Evolutionary conservation across 2,888 invertebrate genomes (phyloP), one percentile per base, ranked within the genome.

Genomic region (Euzophera pinguis): DNA sequence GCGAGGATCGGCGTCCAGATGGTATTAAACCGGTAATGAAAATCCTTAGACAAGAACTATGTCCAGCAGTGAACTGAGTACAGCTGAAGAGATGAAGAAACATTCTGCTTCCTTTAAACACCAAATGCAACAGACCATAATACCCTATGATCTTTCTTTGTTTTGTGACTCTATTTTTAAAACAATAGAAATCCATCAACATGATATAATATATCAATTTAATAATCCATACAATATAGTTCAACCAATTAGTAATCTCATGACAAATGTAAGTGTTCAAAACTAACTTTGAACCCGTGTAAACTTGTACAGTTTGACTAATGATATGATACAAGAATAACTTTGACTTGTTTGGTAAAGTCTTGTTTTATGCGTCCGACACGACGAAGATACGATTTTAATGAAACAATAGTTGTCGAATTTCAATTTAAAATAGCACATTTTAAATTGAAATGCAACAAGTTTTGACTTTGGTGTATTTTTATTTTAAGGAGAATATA

Each of bases 261-360:
- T 73, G 81, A 78, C 73, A 74, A 79, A 78, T 78, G 77, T 52
- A 50, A 51, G 38, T 58, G 64, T 59, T 60, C 64, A 55, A 71
- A 71, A 64, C 59, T 60, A 65, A 65, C 73, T 81, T 73, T 77
- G 75, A 74, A 74, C 74, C 70, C 42, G 53, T 69, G 70, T 73
- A 70, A 77, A 75, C 77, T 78, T 75, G 69, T 71, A 74, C 65
- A 58, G 69, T 79, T 81, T 84, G 84, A 85, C 72, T 84, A 86
- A 88, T 87, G 81, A 79, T 63, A 59, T 64, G 67, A 64, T 70
- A 78, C 81, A 68, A 70, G 84, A 85, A 85, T 84, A 84, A 73
- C 73, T 71, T 78, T 81, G 81, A 82, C 83, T 85, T 83, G 81
- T 84, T 71, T 51, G 47, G 47, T 60, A 49, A 61, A 52, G 56